Percentiles rank a stretch among this genome's conserved stretches.
Evolutionary conservation across 2,888 invertebrate genomes (phyloP).

Genomic region (Falcaria lacertinaria): DNA sequence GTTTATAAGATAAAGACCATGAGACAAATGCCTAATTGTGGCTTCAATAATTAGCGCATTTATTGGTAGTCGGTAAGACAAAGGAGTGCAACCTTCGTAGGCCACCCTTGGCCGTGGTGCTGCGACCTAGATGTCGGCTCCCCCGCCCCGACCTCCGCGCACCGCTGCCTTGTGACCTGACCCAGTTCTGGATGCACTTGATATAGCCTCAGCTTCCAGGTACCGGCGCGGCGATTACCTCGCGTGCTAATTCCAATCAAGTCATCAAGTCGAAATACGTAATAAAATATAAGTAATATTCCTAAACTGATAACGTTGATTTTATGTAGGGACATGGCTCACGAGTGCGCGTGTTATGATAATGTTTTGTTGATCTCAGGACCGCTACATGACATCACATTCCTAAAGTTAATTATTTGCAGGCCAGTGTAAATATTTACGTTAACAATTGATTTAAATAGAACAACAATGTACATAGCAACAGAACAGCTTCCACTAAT

Average conservation of each 20-base stretch:
- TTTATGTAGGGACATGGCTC: no score
- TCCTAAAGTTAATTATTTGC: no score
- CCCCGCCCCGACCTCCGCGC: constrained; percentile 25
- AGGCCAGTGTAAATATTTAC: no score
- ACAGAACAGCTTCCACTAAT: constrained; percentile 22
- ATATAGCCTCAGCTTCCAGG: constrained; percentile 46
- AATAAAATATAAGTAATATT: no score
- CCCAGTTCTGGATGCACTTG: constrained; percentile 69
- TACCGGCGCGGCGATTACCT: constrained; percentile 24
- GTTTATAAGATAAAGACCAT: no score
- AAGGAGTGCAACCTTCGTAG: constrained; percentile 66
- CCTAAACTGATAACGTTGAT: no score
- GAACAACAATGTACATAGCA: constrained; percentile 26
- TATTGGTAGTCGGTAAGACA: constrained; percentile 40
- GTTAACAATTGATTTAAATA: no score
- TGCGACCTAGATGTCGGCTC: constrained; percentile 63
- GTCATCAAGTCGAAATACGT: constrained; percentile 17
- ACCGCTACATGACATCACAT: no score
- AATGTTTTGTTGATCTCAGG: no score
- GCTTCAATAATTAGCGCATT: not conserved
- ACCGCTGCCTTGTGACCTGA: constrained; percentile 54
- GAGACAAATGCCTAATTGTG: no score
- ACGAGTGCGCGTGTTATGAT: no score
- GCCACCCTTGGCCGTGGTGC: constrained; percentile 76
- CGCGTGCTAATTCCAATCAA: not conserved